phyloP scores from a whole-genome alignment of 2,113 vertebrate species.

The Pagrus major region DNA sequence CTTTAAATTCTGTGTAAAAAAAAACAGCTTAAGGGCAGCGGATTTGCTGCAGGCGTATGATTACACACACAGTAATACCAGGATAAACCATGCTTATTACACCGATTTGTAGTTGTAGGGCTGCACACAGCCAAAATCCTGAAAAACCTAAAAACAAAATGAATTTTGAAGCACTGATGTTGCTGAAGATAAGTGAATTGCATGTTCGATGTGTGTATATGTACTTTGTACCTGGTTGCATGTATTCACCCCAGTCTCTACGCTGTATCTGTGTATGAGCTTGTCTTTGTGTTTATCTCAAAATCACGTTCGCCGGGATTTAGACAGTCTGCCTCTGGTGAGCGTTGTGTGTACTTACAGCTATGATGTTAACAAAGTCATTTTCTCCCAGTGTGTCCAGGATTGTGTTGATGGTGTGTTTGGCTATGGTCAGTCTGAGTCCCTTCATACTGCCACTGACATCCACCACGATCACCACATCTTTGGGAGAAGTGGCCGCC shows the following conservation, averaged over 20 bases:
- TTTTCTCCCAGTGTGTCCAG: conserved; percentile 97
- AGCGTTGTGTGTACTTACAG: conserved; percentile 79
- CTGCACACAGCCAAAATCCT: conserved; percentile 47
- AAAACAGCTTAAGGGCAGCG: conserved; percentile 62
- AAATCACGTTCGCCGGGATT: neutral
- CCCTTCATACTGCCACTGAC: conserved; percentile 98
- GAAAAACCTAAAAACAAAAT: conserved; percentile 43
- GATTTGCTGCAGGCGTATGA: conserved; percentile 67
- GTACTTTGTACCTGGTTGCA: neutral
- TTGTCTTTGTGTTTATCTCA: conserved; percentile 21
- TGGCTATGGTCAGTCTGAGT: conserved; percentile 92
- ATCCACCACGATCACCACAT: conserved; percentile 93
- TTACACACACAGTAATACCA: conserved; percentile 69
- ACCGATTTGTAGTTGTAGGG: conserved; percentile 51
- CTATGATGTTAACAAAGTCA: conserved; percentile 96
- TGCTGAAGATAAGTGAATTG: neutral
- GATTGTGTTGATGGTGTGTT: conserved; percentile 94
- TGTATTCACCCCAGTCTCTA: neutral
- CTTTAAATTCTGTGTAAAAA: conserved; percentile 58
- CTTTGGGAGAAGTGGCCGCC: conserved; percentile 96
- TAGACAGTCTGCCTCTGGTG: neutral
- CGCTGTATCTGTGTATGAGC: conserved; percentile 7
- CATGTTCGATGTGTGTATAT: neutral
- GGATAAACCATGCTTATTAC: conserved; percentile 73
- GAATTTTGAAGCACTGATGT: conserved; percentile 15